Conservation (phyloP, 2,888 invertebrate genomes). For the Serrognathus titanus region DNA sequence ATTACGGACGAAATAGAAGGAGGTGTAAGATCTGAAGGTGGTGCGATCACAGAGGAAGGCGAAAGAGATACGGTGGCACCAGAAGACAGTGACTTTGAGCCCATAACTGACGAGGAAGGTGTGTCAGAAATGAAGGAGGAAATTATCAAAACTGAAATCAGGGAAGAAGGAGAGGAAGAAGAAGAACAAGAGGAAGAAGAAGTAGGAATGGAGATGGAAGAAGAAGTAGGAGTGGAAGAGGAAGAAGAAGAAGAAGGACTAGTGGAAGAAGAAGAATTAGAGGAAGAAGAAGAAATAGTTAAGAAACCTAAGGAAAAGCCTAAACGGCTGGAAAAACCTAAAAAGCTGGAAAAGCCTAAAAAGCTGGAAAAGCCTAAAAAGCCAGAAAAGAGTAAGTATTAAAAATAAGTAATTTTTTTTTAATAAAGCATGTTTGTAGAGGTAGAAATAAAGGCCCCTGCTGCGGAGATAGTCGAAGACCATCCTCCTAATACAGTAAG, state of each 20-base stretch:
- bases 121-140: no score
- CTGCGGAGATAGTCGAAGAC: not conserved
- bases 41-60: not conserved
- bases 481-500: slow-evolving; percentile 24
- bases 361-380: not conserved
- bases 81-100: no score
- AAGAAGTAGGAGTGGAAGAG: not conserved
- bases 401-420: no score
- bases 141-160: not conserved
- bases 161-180: slow-evolving; percentile 1
- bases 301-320: not conserved
- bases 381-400: not conserved
- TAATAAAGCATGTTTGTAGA: no score
- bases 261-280: slow-evolving; percentile 9
- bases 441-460: slow-evolving; percentile 6
- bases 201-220: slow-evolving; percentile 5
- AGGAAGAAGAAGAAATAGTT: not conserved
- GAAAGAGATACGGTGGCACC: no score
- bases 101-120: no score
- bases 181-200: slow-evolving; percentile 11
- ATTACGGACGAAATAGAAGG: slow-evolving; percentile 3
- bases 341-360: no score
- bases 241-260: slow-evolving; percentile 4
- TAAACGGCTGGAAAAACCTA: no score
- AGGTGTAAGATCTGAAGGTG: slow-evolving; percentile 2